A percentile compares a stretch with the other conserved stretches of the same genome.
These are phyloP conservation scores for Apamea monoglypha DNA, from an alignment of 2,888 invertebrate species.

Conservation along the genomic window DNA sequence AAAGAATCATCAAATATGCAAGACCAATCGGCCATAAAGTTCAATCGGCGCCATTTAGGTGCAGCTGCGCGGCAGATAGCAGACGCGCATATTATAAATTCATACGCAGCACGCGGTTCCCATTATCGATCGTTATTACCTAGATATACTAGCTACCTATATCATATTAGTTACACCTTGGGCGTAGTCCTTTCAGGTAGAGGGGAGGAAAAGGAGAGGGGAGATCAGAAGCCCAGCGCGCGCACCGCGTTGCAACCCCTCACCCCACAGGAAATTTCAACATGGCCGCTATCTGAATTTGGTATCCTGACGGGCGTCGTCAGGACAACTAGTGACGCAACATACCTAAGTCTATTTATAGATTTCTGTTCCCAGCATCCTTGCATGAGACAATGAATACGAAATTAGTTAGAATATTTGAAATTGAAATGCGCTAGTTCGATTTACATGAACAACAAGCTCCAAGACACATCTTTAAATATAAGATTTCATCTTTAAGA, in stretches of 20 bases:
- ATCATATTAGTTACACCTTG: not conserved
- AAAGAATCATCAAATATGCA: slow-evolving; percentile 13
- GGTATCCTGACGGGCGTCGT: not conserved
- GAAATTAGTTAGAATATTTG: not conserved
- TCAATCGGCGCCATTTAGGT: not conserved
- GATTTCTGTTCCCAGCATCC: not conserved
- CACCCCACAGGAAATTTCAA: not conserved
- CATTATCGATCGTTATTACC: not conserved
- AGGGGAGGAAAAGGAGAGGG: no score
- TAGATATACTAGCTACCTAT: not conserved
- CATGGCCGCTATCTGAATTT: not conserved
- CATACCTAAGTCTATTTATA: slow-evolving; percentile 6
- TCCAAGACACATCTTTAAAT: not conserved
- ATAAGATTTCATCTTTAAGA: not conserved
- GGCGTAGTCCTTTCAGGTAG: not conserved
- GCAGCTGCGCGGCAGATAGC: not conserved
- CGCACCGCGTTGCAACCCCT: not conserved
- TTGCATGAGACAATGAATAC: not conserved
- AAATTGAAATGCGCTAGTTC: not conserved
- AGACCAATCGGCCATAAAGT: not conserved
- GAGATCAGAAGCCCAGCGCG: not conserved
- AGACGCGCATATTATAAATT: not conserved
- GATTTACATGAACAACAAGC: not conserved
- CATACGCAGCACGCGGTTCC: not conserved
- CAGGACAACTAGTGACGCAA: not conserved